Base-by-base conservation (phyloP, 2,888 invertebrate species). In the Pristionchus maxplancki region DNA sequence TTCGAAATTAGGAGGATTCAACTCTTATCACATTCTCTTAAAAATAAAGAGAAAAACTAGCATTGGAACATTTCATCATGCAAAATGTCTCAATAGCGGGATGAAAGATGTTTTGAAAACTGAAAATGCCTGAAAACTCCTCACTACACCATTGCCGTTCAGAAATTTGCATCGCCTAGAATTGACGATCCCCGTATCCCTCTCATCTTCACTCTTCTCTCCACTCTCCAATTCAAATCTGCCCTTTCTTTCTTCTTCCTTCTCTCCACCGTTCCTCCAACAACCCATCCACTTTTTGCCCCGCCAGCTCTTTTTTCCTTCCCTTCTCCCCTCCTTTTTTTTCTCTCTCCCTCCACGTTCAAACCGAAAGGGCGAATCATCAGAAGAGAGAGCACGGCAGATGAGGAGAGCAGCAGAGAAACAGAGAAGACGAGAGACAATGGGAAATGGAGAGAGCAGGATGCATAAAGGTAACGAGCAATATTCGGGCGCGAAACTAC, bases 331-430 rank as follows among this genome's bases (percentile, higher is more conserved):
- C 24, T 34, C 28, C 20, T 24, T 44, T 44, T 62, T 24, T 64
- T 34, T 5, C 64, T 64, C 85, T 64, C 37, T 58, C 48, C 40
- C 34, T 28, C 34, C 34, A 44, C 78, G 78, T 78, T 78, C 78
- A 78, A 78, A 78, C 71, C 58, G 86, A 86, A 67, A 44, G 86
- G 58, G 50, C 53, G 67, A 86, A 62, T 37, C 84, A 50, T n/a
- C 84, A 84, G 37, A 20, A 28, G 53, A 48, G 50, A 31, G 31
- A 67, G 67, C 11, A n/a, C 11, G 64, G 9, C n/a, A 86, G 67
- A 44, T 34, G 58, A 44, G 67, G 85, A 85, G 85, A 85, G 64
- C 11, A 44, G 17, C 20, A 85, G 85, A 64, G 62, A 62, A 13
- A 64, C 40, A 85, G n/a, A 62, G 85, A 17, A 17, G 40, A n/a